A percentile compares a stretch with the other conserved stretches of the same genome.
phyloP scores from a whole-genome alignment of 1,140 invertebrate species.

The Leptopilina clavipes region DNA sequence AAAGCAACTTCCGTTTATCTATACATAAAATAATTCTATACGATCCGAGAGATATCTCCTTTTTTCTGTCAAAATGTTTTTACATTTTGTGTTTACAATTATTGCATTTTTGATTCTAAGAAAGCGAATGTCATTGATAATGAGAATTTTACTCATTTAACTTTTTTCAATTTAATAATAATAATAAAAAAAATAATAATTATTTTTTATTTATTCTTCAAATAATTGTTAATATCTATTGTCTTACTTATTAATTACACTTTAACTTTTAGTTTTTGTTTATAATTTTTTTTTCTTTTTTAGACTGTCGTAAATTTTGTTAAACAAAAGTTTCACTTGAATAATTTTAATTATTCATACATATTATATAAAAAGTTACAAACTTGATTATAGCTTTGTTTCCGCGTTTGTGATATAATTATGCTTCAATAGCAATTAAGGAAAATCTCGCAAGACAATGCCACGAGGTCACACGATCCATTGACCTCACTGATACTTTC shows the following conservation, averaged over 20 bases:
- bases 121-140: too few species aligned
- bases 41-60: neutral
- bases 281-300: neutral
- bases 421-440: constrained; percentile 23
- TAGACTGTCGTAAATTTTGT: too few species aligned
- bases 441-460: constrained; percentile 41
- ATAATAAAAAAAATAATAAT: too few species aligned
- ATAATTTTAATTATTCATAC: neutral
- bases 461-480: constrained; percentile 48
- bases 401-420: constrained; percentile 7
- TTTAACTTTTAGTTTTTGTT: neutral
- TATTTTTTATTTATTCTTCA: too few species aligned
- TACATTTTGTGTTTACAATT: too few species aligned
- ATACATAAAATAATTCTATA: neutral
- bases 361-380: neutral
- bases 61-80: neutral
- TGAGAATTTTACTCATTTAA: too few species aligned
- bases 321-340: too few species aligned
- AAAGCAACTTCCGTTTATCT: neutral
- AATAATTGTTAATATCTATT: too few species aligned
- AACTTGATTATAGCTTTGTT: constrained; percentile 19
- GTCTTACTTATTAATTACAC: neutral
- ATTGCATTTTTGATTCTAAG: too few species aligned
- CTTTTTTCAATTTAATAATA: too few species aligned
- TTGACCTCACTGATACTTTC: constrained; percentile 58